These are phyloP conservation scores for Pollenia griseotomentosa DNA, from an alignment of 2,888 invertebrate species.

Conservation along the genomic window DNA sequence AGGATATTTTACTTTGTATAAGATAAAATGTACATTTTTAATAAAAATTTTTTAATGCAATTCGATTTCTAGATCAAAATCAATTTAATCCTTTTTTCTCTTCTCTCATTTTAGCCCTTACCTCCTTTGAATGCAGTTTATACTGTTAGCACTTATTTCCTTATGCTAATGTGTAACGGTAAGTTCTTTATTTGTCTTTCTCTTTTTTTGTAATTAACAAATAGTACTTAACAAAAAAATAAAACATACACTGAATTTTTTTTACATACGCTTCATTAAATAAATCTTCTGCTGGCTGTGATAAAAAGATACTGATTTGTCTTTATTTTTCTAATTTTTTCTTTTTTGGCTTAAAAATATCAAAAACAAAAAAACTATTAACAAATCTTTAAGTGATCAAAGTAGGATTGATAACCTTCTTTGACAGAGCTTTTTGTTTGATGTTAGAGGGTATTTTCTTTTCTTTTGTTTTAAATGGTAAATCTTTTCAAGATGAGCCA, in stretches of 20 bases:
- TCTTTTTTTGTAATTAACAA: conserved; percentile 31
- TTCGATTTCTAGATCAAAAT: too few relatives aligned
- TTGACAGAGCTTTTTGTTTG: conserved; percentile 9
- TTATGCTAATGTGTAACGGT: background rate
- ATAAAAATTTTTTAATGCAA: too few relatives aligned
- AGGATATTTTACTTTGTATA: too few relatives aligned
- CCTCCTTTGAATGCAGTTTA: too few relatives aligned
- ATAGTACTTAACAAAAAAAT: conserved; percentile 20
- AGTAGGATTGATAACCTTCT: conserved; percentile 60
- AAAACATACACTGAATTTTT: background rate
- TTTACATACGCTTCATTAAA: conserved; percentile 54
- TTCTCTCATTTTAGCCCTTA: background rate
- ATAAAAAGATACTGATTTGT: conserved; percentile 3
- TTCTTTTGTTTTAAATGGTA: conserved; percentile 26
- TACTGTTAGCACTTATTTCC: background rate
- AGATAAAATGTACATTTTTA: too few relatives aligned
- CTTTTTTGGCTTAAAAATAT: background rate
- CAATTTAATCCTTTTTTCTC: background rate
- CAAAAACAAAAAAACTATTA: conserved; percentile 20
- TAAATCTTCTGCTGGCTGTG: conserved; percentile 51
- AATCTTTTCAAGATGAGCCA: conserved; percentile 11
- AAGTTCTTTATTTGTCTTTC: background rate
- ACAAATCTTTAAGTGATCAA: conserved; percentile 62
- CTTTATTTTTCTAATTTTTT: background rate
- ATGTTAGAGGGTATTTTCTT: conserved; percentile 4